A percentile compares a stretch with the other conserved stretches of the same genome.
These are phyloP conservation scores for Grapholita molesta DNA, from an alignment of 1,140 invertebrate genomes.

Conservation along the genomic window DNA sequence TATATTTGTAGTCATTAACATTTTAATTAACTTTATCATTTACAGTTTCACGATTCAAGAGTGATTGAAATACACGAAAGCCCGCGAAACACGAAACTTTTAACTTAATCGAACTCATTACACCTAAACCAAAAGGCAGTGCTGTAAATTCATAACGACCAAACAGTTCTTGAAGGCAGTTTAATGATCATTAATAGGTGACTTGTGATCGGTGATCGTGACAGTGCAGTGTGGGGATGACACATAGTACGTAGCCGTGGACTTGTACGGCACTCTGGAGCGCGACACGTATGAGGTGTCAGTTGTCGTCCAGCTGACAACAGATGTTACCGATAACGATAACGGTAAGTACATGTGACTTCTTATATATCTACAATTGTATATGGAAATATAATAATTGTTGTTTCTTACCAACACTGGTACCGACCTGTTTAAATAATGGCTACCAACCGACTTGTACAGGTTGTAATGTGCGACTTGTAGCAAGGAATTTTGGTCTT, in stretches of 20 bases:
- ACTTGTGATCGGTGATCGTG: slow-evolving; percentile 14
- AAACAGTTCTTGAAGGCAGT: too few relatives aligned
- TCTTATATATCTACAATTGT: too few relatives aligned
- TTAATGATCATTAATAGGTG: background rate
- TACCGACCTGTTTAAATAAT: too few relatives aligned
- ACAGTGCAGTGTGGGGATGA: slow-evolving; percentile 16
- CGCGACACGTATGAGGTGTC: slow-evolving; percentile 73
- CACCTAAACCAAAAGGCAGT: background rate
- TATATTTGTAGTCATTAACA: background rate
- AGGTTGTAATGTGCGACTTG: too few relatives aligned
- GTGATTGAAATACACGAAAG: background rate
- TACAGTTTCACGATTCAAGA: background rate
- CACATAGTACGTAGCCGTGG: slow-evolving; percentile 5
- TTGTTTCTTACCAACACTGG: too few relatives aligned
- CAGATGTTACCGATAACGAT: slow-evolving; percentile 73
- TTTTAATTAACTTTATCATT: background rate
- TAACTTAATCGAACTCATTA: background rate
- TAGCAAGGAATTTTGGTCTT: too few relatives aligned
- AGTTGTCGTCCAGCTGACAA: slow-evolving; percentile 77
- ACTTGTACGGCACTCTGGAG: slow-evolving; percentile 71
- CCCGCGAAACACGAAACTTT: background rate
- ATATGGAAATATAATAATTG: too few relatives aligned
- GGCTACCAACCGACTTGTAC: too few relatives aligned
- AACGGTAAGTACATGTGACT: slow-evolving; percentile 60
- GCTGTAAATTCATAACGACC: too few relatives aligned